Conservation (phyloP, 1,140 invertebrate species). For the Pogonomyrmex californicus region DNA sequence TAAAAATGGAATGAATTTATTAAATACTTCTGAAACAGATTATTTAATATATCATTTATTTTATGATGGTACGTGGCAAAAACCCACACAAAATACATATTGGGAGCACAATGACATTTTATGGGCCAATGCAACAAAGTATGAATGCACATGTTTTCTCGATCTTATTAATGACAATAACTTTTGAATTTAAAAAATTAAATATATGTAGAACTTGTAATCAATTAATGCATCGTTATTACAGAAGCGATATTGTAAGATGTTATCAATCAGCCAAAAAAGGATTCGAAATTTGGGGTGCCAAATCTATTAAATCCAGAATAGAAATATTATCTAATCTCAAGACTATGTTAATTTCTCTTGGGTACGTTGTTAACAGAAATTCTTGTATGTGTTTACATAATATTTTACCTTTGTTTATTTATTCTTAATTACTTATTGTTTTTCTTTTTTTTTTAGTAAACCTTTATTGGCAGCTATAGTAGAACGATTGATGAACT, state of each 20-base stretch:
- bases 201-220: background rate
- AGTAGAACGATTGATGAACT: background rate
- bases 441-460: background rate
- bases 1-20: background rate
- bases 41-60: background rate
- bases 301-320: background rate
- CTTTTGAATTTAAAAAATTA: background rate
- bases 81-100: background rate
- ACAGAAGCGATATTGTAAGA: background rate
- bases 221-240: background rate
- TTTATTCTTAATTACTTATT: background rate
- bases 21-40: background rate
- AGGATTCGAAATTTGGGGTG: constrained; percentile 10
- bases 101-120: background rate
- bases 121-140: constrained; percentile 21
- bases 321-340: constrained; percentile 11
- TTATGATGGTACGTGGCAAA: constrained; percentile 26
- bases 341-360: background rate
- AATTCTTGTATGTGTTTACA: no score
- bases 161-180: constrained; percentile 8
- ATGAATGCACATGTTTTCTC: background rate
- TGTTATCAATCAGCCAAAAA: background rate
- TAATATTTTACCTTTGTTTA: background rate
- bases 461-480: background rate
- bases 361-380: no score